Conservation (phyloP, 2,888 invertebrate species). For the Drosophila multiciliata region DNA sequence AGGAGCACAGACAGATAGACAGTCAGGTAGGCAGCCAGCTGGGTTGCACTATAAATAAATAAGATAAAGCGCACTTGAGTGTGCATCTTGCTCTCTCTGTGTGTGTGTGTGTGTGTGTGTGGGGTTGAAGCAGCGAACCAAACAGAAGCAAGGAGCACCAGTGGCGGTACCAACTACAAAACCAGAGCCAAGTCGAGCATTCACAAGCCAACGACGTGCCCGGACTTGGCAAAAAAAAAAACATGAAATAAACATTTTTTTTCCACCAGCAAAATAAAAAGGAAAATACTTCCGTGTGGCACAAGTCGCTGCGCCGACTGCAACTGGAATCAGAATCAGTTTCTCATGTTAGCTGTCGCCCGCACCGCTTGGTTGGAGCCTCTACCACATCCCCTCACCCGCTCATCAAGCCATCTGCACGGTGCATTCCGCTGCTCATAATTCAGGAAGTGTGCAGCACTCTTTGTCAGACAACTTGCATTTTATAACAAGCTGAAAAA, state of each 20-base stretch:
- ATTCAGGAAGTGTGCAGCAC: conserved; percentile 73
- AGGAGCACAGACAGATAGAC: conserved; percentile 7
- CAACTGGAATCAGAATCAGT: conserved; percentile 65
- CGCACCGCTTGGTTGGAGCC: conserved; percentile 46
- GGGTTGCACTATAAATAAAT: conserved; percentile 71
- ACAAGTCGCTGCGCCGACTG: conserved; percentile 50
- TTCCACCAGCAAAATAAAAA: conserved; percentile 7
- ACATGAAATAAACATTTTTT: conserved; percentile 78
- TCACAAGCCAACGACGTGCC: conserved; percentile 65
- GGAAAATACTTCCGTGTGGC: conserved; percentile 68
- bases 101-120: conserved; percentile 44
- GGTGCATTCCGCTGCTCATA: conserved; percentile 60
- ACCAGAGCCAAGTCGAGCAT: conserved; percentile 39
- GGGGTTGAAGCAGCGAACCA: conserved; percentile 31
- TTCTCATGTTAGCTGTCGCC: conserved; percentile 26
- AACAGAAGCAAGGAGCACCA: conserved; percentile 1
- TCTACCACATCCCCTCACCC: neutral
- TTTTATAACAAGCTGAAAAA: conserved; percentile 64
- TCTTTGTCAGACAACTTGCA: conserved; percentile 66
- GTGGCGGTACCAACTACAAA: conserved; percentile 8
- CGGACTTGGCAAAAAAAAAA: conserved; percentile 65
- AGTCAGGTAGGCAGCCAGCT: conserved; percentile 11
- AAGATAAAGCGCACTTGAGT: conserved; percentile 74
- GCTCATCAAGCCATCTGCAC: neutral
- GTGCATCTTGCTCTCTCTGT: conserved; percentile 16